phyloP scores from a whole-genome alignment of 2,888 invertebrate genomes.

The Linnaemya vulpina region DNA sequence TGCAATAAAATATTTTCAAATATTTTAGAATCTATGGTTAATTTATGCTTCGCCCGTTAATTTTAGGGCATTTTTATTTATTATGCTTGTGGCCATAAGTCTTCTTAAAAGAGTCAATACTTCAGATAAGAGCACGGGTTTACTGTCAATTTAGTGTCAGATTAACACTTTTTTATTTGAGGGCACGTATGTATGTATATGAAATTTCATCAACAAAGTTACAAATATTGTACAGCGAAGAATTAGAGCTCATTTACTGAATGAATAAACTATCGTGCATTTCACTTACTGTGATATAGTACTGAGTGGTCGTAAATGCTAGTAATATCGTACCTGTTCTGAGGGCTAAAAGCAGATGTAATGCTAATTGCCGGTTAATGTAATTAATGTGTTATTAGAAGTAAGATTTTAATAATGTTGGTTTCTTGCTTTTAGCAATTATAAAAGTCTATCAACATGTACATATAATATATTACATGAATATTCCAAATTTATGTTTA shows the following conservation, averaged over 20 bases:
- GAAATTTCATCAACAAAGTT: background rate
- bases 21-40: too few relatives aligned
- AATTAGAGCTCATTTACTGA: background rate
- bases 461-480: too few relatives aligned
- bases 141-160: constrained; percentile 65
- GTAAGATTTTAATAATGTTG: background rate
- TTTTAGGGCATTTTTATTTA: constrained; percentile 1
- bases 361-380: background rate
- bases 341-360: background rate
- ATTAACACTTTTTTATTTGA: constrained; percentile 56
- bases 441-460: background rate
- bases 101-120: background rate
- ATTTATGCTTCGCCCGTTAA: too few relatives aligned
- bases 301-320: background rate
- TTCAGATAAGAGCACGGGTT: constrained; percentile 65
- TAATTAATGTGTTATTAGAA: background rate
- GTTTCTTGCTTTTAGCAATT: background rate
- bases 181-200: too few relatives aligned
- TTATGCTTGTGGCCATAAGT: background rate
- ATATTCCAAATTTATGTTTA: too few relatives aligned
- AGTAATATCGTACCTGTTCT: background rate
- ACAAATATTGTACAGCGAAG: background rate
- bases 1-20: too few relatives aligned
- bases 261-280: background rate
- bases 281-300: background rate